phyloP scores from a whole-genome alignment of 2,113 vertebrate species.

The Furnarius figulus region DNA sequence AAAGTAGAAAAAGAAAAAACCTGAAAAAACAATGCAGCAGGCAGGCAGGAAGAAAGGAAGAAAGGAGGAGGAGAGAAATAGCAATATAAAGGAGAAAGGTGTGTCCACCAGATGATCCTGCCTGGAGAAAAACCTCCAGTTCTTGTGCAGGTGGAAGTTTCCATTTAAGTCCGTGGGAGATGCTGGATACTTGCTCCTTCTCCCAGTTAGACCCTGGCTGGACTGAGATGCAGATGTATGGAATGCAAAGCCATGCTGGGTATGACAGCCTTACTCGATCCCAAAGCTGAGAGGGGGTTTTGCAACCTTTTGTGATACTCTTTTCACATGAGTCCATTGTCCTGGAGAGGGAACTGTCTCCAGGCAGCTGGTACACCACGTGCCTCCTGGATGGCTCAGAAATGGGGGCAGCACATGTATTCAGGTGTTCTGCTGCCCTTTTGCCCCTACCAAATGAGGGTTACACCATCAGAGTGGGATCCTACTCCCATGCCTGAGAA shows the following conservation, averaged over 20 bases:
- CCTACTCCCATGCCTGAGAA: not conserved
- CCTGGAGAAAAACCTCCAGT: not conserved
- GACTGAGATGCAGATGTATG: not conserved
- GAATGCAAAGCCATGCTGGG: not conserved
- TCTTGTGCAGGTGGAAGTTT: not conserved
- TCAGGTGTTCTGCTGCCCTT: not conserved
- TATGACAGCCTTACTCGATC: fast-evolving
- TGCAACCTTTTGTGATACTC: not conserved
- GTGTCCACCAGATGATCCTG: not conserved
- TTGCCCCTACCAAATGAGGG: not conserved
- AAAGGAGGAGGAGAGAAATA: not conserved
- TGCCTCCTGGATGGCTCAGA: not conserved
- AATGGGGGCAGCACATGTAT: not conserved
- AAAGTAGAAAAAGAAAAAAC: not conserved
- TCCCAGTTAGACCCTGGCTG: not conserved
- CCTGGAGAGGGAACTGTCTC: not conserved
- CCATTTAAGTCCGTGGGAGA: not conserved
- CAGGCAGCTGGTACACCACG: not conserved
- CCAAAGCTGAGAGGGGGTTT: not conserved
- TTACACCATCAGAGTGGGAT: not conserved
- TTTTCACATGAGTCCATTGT: not conserved
- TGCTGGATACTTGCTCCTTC: not conserved
- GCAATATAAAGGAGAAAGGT: not conserved
- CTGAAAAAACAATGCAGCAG: not conserved
- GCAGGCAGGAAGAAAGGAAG: not conserved